Conservation (phyloP, 2,888 invertebrate genomes). For the Eilema griseolum region DNA sequence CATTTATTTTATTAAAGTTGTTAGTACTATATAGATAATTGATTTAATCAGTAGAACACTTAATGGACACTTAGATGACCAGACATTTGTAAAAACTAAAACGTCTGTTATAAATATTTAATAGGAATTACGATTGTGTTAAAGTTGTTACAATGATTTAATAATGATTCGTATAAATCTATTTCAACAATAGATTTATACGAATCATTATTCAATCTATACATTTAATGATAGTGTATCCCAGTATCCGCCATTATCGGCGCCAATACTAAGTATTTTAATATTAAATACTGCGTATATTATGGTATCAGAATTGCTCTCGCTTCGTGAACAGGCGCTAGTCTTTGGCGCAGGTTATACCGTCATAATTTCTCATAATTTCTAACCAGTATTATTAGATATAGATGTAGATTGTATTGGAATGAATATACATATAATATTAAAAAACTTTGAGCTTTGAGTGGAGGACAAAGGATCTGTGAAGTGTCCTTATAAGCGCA, state of each 20-base stretch:
- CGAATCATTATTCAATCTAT: not conserved
- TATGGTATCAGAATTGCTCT: too few species aligned
- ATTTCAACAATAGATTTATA: too few species aligned
- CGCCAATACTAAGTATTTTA: not conserved
- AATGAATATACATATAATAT: not conserved
- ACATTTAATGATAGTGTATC: not conserved
- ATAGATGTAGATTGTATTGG: not conserved
- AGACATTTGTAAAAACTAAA: not conserved
- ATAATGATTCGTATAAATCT: not conserved
- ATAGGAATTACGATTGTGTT: not conserved
- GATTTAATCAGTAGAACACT: too few species aligned
- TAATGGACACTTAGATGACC: not conserved
- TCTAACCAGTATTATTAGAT: not conserved
- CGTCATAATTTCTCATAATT: not conserved
- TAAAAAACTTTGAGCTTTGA: not conserved
- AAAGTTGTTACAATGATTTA: not conserved
- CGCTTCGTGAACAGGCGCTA: not conserved
- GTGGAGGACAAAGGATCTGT: conserved; percentile 33
- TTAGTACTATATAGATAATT: too few species aligned
- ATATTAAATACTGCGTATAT: not conserved
- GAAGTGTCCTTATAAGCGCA: conserved; percentile 46
- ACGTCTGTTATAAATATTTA: not conserved
- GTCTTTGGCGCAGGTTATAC: not conserved
- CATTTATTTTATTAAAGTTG: not conserved
- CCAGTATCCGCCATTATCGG: not conserved